Conservation (phyloP, 2,113 vertebrate genomes). For the Heterotilapia buettikoferi region DNA sequence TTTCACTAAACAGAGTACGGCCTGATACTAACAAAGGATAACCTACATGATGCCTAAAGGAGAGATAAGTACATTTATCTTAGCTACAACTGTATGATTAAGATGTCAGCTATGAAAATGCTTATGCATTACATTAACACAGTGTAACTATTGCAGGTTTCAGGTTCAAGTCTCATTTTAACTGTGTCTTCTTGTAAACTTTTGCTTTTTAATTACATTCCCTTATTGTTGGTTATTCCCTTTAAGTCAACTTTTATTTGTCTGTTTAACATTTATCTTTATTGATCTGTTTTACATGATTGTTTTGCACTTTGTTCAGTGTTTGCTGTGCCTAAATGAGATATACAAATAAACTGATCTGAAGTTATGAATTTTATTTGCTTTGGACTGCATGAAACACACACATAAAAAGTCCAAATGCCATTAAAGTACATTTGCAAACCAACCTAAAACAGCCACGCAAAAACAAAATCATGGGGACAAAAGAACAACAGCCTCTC, state of each 20-base stretch:
- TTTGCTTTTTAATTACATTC: neutral
- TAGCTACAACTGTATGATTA: neutral
- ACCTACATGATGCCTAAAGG: neutral
- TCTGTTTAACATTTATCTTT: neutral
- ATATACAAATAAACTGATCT: neutral
- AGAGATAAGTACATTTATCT: neutral
- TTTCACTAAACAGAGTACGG: neutral
- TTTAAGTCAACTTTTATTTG: neutral
- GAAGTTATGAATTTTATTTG: neutral
- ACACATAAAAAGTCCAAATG: neutral
- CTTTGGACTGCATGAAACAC: neutral
- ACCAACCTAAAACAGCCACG: constrained; percentile 10
- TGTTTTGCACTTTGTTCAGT: neutral
- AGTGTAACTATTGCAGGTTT: neutral
- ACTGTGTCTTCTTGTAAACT: neutral
- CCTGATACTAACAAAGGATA: neutral
- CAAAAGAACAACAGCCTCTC: constrained; percentile 34
- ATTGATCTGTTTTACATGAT: neutral
- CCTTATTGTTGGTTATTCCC: neutral
- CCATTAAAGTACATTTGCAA: constrained; percentile 18
- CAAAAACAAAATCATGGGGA: constrained; percentile 15
- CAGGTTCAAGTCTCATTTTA: neutral
- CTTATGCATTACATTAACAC: neutral
- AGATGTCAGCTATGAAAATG: neutral
- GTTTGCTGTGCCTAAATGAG: neutral